Conservation (phyloP, 1,140 invertebrate genomes). For the Eufriesea mexicana region DNA sequence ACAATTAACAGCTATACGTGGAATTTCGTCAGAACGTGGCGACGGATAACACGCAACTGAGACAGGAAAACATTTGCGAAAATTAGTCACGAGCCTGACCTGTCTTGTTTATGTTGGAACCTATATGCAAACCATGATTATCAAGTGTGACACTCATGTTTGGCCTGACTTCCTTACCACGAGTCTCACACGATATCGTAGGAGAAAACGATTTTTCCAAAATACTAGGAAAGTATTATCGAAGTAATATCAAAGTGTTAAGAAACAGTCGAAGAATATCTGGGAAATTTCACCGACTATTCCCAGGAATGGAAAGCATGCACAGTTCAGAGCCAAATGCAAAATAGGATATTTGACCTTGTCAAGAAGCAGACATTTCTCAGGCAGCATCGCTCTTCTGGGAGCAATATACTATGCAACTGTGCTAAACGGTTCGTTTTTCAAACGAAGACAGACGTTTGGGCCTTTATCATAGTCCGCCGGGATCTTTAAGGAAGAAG, state of each 20-base stretch:
- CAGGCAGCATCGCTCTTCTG: background rate
- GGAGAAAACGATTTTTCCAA: too few species aligned
- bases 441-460: conserved; percentile 23
- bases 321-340: background rate
- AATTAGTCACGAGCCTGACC: too few species aligned
- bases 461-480: conserved; percentile 6
- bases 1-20: too few species aligned
- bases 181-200: too few species aligned
- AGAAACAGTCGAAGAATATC: background rate
- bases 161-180: too few species aligned
- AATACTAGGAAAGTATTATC: too few species aligned
- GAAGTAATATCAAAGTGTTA: background rate
- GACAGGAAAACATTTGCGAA: too few species aligned
- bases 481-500: background rate
- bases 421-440: conserved; percentile 15
- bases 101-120: too few species aligned
- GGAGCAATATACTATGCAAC: conserved; percentile 31
- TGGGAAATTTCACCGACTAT: background rate
- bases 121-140: too few species aligned
- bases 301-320: background rate
- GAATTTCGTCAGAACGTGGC: too few species aligned
- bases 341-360: conserved; percentile 7
- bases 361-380: background rate
- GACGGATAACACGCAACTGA: too few species aligned
- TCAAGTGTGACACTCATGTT: too few species aligned